Conservation (phyloP, 2,888 invertebrate genomes). For the Zaprionus obscuricornis region DNA sequence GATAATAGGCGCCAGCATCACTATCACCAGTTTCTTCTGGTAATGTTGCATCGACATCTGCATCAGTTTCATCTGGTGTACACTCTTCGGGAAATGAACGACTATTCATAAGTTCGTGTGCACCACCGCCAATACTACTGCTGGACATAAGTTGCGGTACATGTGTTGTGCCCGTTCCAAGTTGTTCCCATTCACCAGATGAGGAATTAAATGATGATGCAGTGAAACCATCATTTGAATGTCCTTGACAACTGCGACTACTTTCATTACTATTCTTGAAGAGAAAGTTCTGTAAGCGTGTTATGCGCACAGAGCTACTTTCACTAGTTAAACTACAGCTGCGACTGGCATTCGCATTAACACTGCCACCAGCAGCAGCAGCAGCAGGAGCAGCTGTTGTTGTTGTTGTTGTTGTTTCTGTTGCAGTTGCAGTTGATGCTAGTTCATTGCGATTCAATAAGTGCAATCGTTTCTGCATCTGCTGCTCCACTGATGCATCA, state of each 20-base stretch:
- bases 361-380: no score
- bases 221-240: constrained; percentile 80
- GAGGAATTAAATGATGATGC: constrained; percentile 80
- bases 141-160: constrained; percentile 37
- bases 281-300: constrained; percentile 81
- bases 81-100: constrained; percentile 61
- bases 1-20: constrained; percentile 74
- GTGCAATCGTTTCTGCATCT: constrained; percentile 11
- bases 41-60: constrained; percentile 42
- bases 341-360: constrained; percentile 64
- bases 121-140: constrained; percentile 38
- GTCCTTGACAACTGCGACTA: constrained; percentile 74
- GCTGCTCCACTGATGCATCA: constrained; percentile 27
- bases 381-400: constrained; percentile 7
- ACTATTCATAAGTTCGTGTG: constrained; percentile 56
- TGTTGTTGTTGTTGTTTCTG: constrained; percentile 27
- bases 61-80: constrained; percentile 38
- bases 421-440: neutral
- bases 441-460: no score
- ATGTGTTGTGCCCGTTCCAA: constrained; percentile 56
- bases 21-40: constrained; percentile 51
- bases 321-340: constrained; percentile 80
- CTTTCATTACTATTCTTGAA: constrained; percentile 81
- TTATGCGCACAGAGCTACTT: constrained; percentile 75
- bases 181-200: constrained; percentile 80